Base-by-base conservation (phyloP, 2,113 vertebrate genomes). In the Peromyscus maniculatus region DNA sequence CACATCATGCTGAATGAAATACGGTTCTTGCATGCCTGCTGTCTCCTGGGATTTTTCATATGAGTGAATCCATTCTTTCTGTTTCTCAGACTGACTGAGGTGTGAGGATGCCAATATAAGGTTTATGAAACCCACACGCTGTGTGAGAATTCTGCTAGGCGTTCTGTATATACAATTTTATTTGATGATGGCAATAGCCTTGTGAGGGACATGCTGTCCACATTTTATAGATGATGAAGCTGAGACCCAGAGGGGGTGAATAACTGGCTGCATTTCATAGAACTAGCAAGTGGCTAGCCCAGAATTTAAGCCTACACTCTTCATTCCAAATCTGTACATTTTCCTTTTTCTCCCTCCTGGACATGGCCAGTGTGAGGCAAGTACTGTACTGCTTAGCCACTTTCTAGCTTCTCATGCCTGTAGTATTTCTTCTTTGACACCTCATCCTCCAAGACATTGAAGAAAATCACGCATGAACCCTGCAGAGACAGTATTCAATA, bases 171-270 rank as follows among this genome's bases (percentile, higher is more conserved):
- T 33, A 36, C 72, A 3, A 11, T 49, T 94, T 94, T 5, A 26
- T n/a, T 90, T 91, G 74, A 69, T 55, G 87, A 89, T 79, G 78
- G 93, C 26, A 66, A 66, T 78, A 84, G 83, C 28, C 26, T 12
- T 49, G 11, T 39, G 15, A 55, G 19, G 33, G 39, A 66, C 52
- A 52, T 57, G 7, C 1, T 59, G n/a, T 71, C 22, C 5, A 49
- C n/a, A 64, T 80, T 95, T 95, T 89, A 88, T 31, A 88, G 92
- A 59, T 79, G 62, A 74, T 12, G 87, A 93, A 92, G 91, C 33
- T 22, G 84, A 95, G 87, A 95, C 33, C 26, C 57, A 62, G 36
- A 89, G 66, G 4, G 9, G 46, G 46, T 79, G 75, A 89, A 26
- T 36, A 87, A 82, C 21, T 66, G 91, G 49, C 36, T 26, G 24